phyloP scores from a whole-genome alignment of 2,797 vertebrate genomes.

The Aulostomus chinensis region DNA sequence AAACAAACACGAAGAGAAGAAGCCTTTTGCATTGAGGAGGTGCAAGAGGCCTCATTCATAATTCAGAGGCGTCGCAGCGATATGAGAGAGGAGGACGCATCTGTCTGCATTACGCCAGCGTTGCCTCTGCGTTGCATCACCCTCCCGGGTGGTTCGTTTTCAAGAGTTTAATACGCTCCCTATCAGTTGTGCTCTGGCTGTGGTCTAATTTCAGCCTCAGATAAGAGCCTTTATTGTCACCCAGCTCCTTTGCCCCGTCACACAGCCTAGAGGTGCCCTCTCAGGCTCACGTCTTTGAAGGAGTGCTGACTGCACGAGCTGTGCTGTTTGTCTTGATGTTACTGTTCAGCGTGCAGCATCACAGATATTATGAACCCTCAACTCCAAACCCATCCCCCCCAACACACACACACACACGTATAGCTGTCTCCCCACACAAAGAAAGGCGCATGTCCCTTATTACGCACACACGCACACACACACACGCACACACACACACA shows the following conservation, averaged over 20 bases:
- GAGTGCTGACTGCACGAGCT: conserved; percentile 37
- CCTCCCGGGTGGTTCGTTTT: conserved; percentile 71
- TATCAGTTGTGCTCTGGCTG: conserved; percentile 68
- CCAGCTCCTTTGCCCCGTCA: conserved; percentile 53
- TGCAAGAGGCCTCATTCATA: conserved; percentile 76
- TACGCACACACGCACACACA: conserved; percentile 55
- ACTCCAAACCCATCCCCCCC: conserved; percentile 59
- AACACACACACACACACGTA: conserved; percentile 46
- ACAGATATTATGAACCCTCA: conserved; percentile 61
- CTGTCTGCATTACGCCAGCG: conserved; percentile 77
- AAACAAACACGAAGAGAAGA: conserved; percentile 54
- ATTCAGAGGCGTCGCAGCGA: conserved; percentile 76
- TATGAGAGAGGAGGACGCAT: conserved; percentile 74
- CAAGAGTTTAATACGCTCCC: conserved; percentile 70
- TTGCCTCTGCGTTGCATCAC: conserved; percentile 79
- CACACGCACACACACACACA: conserved; percentile 31
- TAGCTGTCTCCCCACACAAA: conserved; percentile 74
- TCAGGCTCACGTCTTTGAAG: conserved; percentile 38
- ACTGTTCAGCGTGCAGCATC: conserved; percentile 44
- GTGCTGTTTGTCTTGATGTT: conserved; percentile 39
- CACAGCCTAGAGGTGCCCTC: conserved; percentile 41
- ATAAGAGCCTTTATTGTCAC: conserved; percentile 71
- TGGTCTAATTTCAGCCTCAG: conserved; percentile 74
- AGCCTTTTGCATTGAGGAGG: conserved; percentile 53
- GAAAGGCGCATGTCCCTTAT: conserved; percentile 70